phyloP scores from a whole-genome alignment of 2,797 vertebrate genomes.

The Micropoecilia bifurca region DNA sequence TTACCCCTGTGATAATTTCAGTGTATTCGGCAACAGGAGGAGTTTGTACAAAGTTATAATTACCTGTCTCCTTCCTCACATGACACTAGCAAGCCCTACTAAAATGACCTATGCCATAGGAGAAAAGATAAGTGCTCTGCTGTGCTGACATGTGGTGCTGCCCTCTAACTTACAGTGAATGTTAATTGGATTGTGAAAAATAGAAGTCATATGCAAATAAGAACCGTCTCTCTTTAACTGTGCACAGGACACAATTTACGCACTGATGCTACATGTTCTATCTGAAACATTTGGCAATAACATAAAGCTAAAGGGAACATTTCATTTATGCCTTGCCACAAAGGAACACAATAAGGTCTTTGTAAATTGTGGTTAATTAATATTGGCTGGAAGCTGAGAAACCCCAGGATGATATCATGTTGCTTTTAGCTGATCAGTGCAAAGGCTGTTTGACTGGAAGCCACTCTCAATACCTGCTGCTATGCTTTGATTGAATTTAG shows the following conservation, averaged over 20 bases:
- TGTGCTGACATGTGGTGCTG: slow-evolving; percentile 36
- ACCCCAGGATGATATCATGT: slow-evolving; percentile 29
- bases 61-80: slow-evolving; percentile 52
- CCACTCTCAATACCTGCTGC: slow-evolving; percentile 23
- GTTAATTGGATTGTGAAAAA: slow-evolving; percentile 44
- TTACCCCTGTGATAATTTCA: neutral
- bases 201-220: slow-evolving; percentile 25
- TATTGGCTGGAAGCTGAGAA: slow-evolving; percentile 19
- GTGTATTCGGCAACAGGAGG: slow-evolving; percentile 17
- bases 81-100: slow-evolving; percentile 29
- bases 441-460: slow-evolving; percentile 35
- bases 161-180: slow-evolving; percentile 35
- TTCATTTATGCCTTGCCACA: slow-evolving; percentile 16
- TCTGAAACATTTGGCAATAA: slow-evolving; percentile 6
- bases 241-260: neutral
- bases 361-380: slow-evolving; percentile 31
- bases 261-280: neutral
- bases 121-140: slow-evolving; percentile 21
- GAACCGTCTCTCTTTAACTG: slow-evolving; percentile 5
- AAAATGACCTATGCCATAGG: slow-evolving; percentile 38
- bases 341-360: slow-evolving; percentile 12
- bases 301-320: slow-evolving; percentile 5
- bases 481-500: slow-evolving; percentile 47
- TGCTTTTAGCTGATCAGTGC: slow-evolving; percentile 29
- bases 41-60: slow-evolving; percentile 49